A percentile compares a stretch with the other conserved stretches of the same genome.
Conservation (phyloP, 2,113 vertebrate species). For the Mixornis gularis region DNA sequence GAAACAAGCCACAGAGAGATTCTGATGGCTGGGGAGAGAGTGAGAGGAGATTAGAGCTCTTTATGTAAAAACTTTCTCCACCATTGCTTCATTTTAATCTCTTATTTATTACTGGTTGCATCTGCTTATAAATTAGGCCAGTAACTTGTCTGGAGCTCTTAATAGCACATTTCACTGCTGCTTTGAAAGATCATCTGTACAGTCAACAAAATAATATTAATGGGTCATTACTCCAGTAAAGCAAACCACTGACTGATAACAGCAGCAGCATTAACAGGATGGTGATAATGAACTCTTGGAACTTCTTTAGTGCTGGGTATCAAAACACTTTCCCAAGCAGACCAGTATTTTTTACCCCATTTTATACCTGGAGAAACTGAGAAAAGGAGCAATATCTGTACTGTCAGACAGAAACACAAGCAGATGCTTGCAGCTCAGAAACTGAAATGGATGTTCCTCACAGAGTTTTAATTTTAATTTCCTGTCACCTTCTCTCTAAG, state of each 20-base stretch:
- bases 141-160: conserved; percentile 31
- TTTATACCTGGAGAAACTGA: not conserved
- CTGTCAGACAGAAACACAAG: not conserved
- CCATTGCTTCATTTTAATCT: conserved; percentile 33
- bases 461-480: not conserved
- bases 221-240: conserved; percentile 42
- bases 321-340: not conserved
- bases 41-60: not conserved
- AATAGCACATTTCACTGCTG: conserved; percentile 46
- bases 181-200: conserved; percentile 45
- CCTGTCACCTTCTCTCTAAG: not conserved
- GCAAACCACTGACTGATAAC: not conserved
- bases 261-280: not conserved
- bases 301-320: not conserved
- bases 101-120: conserved; percentile 30
- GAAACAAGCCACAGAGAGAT: not conserved
- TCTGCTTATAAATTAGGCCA: conserved; percentile 45
- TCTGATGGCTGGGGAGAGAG: not conserved
- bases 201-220: conserved; percentile 55
- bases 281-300: not conserved
- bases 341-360: not conserved
- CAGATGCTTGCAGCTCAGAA: not conserved
- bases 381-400: not conserved
- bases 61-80: not conserved
- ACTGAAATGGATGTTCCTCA: not conserved